Conservation (phyloP, 2,113 vertebrate genomes). For the Oceanites oceanicus region DNA sequence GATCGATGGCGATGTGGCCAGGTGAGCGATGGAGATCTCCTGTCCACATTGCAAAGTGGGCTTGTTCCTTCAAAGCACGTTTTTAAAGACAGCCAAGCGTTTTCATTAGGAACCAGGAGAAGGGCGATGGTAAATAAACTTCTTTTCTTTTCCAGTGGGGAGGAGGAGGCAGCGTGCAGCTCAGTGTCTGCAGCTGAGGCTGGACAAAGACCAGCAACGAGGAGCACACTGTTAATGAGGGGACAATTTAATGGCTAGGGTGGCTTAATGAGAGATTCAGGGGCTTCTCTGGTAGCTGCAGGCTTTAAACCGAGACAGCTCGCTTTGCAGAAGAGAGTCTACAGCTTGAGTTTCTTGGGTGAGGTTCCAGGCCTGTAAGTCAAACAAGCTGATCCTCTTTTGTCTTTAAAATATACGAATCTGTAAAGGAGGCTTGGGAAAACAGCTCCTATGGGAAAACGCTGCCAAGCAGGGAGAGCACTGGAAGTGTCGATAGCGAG, state of each 20-base stretch:
- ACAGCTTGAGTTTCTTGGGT: neutral
- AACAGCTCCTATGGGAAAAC: neutral
- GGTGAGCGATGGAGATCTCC: neutral
- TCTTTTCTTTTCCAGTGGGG: neutral
- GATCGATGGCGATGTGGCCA: neutral
- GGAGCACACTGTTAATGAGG: neutral
- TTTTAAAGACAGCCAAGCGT: neutral
- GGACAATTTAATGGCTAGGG: neutral
- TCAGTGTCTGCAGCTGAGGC: neutral
- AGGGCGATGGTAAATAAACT: neutral
- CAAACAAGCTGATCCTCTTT: neutral
- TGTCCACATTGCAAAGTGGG: fast-evolving
- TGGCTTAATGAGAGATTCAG: neutral
- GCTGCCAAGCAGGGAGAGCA: neutral
- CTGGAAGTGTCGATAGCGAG: neutral
- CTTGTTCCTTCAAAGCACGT: neutral
- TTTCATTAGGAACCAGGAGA: neutral
- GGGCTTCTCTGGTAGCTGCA: neutral
- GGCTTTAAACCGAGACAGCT: neutral
- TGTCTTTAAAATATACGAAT: neutral
- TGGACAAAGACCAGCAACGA: neutral
- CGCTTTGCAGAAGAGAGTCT: neutral
- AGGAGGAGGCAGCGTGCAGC: neutral
- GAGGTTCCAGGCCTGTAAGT: neutral
- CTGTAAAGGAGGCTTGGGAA: neutral